Conservation (phyloP, 2,888 invertebrate species). For the Lobophora halterata region DNA sequence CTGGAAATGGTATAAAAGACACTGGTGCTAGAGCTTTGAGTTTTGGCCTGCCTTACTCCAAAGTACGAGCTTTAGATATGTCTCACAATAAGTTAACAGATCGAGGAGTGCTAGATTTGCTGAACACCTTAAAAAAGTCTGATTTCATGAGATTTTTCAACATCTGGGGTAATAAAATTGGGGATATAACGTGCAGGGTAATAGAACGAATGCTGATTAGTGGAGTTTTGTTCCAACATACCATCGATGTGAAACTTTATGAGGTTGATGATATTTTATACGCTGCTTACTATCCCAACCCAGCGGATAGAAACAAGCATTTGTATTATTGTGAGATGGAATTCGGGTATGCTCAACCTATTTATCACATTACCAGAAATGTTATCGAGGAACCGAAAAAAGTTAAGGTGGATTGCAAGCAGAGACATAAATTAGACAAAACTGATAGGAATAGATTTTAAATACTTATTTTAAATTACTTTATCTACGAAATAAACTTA, state of each 20-base stretch:
- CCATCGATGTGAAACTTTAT: conserved; percentile 61
- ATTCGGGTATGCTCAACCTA: conserved; percentile 61
- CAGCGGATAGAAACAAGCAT: conserved; percentile 73
- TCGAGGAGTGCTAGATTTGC: conserved; percentile 71
- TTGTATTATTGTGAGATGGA: conserved; percentile 78
- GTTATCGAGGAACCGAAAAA: conserved; percentile 40
- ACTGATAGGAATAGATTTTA: conserved; percentile 48
- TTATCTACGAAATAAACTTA: too few species aligned
- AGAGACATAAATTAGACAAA: conserved; percentile 57
- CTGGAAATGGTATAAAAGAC: conserved; percentile 79
- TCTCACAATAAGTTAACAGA: conserved; percentile 79
- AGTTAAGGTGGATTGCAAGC: conserved; percentile 59
- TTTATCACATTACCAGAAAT: conserved; percentile 63
- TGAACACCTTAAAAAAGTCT: conserved; percentile 80
- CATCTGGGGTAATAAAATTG: conserved; percentile 66
- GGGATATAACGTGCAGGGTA: conserved; percentile 60
- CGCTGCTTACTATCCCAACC: conserved; percentile 66
- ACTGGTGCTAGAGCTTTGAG: conserved; percentile 80
- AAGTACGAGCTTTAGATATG: conserved; percentile 79
- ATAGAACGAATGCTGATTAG: conserved; percentile 63
- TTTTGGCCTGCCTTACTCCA: conserved; percentile 79
- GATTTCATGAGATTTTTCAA: conserved; percentile 60
- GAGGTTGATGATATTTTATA: conserved; percentile 53
- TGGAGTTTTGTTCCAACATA: conserved; percentile 58
- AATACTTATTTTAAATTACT: too few species aligned